Percentiles rank a stretch among this genome's conserved stretches.
Conservation (phyloP, 2,797 vertebrate species). For the Manis crassicaudata region DNA sequence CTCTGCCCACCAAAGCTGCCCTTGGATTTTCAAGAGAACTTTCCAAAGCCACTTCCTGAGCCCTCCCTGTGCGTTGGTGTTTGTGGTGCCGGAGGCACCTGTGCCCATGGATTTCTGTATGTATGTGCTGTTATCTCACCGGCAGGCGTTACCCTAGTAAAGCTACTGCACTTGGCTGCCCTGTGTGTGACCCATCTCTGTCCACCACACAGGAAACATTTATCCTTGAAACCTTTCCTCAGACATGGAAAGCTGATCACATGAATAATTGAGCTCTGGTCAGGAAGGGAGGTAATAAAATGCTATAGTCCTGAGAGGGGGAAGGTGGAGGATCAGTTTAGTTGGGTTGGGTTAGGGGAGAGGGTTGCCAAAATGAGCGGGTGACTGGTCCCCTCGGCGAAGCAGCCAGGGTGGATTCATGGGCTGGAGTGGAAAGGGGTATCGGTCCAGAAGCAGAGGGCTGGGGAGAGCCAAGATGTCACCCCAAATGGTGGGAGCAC, state of each 20-base stretch:
- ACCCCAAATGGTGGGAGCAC: not conserved
- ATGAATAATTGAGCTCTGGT: not conserved
- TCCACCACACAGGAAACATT: not conserved
- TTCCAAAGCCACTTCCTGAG: constrained; percentile 64
- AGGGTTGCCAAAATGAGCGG: not conserved
- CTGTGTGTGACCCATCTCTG: constrained; percentile 59
- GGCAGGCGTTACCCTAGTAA: constrained; percentile 73
- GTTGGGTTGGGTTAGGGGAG: no score
- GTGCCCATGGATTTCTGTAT: constrained; percentile 61
- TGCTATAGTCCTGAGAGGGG: not conserved
- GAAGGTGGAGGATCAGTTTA: not conserved
- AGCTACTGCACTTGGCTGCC: constrained; percentile 69
- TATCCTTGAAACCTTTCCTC: not conserved
- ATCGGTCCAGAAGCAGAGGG: not conserved
- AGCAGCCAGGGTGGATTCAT: not conserved
- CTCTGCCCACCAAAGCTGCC: constrained; percentile 77
- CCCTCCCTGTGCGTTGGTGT: constrained; percentile 62
- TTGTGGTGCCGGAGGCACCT: constrained; percentile 58
- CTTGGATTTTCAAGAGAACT: constrained; percentile 74
- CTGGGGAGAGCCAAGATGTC: not conserved
- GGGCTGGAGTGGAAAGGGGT: not conserved
- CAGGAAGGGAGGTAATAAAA: not conserved
- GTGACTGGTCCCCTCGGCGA: not conserved
- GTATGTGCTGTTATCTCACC: constrained; percentile 71
- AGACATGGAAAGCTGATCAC: not conserved